phyloP scores from a whole-genome alignment of 2,113 vertebrate genomes.

The Tetrax tetrax region DNA sequence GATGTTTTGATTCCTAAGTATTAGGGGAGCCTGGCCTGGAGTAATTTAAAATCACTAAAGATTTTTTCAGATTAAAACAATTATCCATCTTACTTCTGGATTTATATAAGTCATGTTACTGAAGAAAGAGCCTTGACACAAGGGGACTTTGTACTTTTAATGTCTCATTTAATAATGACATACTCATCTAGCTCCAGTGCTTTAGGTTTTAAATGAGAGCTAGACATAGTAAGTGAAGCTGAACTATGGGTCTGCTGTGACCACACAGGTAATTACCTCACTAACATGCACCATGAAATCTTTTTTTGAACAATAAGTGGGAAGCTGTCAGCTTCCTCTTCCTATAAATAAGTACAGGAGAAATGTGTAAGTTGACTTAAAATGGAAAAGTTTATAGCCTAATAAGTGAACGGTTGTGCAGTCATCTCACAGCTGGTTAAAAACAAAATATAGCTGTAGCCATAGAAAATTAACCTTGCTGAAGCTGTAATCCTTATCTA shows the following conservation, averaged over 20 bases:
- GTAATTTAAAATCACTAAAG: not conserved
- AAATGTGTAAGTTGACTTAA: not conserved
- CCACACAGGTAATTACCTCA: not conserved
- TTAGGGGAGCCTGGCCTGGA: not conserved
- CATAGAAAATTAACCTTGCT: not conserved
- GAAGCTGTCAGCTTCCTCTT: constrained; percentile 23
- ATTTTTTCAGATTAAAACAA: not conserved
- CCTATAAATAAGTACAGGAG: not conserved
- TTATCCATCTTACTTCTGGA: not conserved
- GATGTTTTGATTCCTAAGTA: not conserved
- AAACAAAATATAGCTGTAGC: not conserved
- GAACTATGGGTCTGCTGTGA: not conserved
- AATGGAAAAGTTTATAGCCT: not conserved
- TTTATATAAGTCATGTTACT: not conserved
- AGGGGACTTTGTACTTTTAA: not conserved
- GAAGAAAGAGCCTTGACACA: not conserved
- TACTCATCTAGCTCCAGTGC: not conserved
- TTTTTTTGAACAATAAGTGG: not conserved
- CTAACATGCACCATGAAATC: not conserved
- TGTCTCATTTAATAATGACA: not conserved
- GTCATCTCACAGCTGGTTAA: not conserved
- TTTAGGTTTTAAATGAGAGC: not conserved
- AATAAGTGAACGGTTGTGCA: not conserved
- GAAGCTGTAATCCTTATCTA: not conserved
- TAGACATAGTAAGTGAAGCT: not conserved